Conservation (phyloP, 2,113 vertebrate species). For the Sorex araneus region DNA sequence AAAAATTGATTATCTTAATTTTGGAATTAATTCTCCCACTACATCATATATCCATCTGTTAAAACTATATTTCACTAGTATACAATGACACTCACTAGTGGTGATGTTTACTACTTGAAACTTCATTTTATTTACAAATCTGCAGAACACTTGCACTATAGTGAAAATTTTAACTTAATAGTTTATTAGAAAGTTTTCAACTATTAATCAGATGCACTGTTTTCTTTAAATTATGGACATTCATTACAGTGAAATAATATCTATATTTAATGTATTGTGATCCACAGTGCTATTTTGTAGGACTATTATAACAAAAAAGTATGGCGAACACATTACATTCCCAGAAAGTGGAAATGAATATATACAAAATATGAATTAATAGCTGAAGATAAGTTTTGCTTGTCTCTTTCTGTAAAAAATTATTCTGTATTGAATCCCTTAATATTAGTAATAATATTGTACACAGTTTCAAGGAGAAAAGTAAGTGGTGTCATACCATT, state of each 20-base stretch:
- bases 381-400: slow-evolving; percentile 37
- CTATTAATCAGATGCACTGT: neutral
- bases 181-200: slow-evolving; percentile 58
- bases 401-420: slow-evolving; percentile 52
- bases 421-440: slow-evolving; percentile 27
- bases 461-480: slow-evolving; percentile 23
- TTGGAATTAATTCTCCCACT: slow-evolving; percentile 22
- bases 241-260: slow-evolving; percentile 42
- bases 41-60: slow-evolving; percentile 12
- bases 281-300: slow-evolving; percentile 71
- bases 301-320: slow-evolving; percentile 67
- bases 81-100: neutral
- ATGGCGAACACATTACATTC: neutral
- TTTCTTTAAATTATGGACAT: slow-evolving; percentile 21
- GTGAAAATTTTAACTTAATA: slow-evolving; percentile 9
- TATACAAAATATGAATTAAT: slow-evolving; percentile 33
- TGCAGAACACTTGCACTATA: neutral
- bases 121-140: slow-evolving; percentile 34
- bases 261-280: slow-evolving; percentile 50
- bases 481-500: neutral
- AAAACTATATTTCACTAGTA: slow-evolving; percentile 27
- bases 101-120: slow-evolving; percentile 56
- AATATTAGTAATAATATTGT: slow-evolving; percentile 18
- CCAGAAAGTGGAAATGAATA: slow-evolving; percentile 13
- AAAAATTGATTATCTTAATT: slow-evolving; percentile 35